These are phyloP conservation scores for Nixonia krombeini DNA, from an alignment of 1,140 invertebrate genomes.

Conservation along the genomic window DNA sequence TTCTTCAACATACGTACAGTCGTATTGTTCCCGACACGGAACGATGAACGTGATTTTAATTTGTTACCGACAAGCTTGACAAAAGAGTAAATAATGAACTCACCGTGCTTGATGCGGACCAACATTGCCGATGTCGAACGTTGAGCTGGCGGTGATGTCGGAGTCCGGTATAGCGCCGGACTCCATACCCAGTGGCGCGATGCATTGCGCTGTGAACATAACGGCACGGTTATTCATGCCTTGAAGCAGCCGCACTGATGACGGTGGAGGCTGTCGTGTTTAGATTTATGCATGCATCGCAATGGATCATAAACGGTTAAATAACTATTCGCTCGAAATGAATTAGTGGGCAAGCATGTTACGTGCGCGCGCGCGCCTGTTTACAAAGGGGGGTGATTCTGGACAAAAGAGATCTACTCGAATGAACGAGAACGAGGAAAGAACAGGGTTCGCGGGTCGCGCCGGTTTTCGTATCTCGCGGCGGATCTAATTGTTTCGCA, in stretches of 20 bases:
- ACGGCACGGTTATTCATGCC: slow-evolving; percentile 35
- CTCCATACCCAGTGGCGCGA: slow-evolving; percentile 80
- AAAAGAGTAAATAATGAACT: slow-evolving; percentile 21
- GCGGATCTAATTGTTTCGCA: slow-evolving; percentile 62
- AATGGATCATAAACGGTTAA: slow-evolving; percentile 63
- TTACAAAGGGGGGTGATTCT: slow-evolving; percentile 12
- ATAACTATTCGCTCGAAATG: slow-evolving; percentile 62
- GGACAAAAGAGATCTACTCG: slow-evolving; percentile 1
- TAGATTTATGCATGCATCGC: slow-evolving; percentile 56
- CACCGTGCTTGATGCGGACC: slow-evolving; percentile 80
- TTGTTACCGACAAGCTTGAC: no score
- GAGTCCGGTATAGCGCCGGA: slow-evolving; percentile 78
- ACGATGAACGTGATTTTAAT: no score
- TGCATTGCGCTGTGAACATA: slow-evolving; percentile 76
- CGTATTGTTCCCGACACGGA: no score
- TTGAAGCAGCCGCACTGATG: slow-evolving; percentile 34
- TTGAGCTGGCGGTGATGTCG: slow-evolving; percentile 81
- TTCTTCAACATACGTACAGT: no score
- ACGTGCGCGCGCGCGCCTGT: slow-evolving; percentile 10
- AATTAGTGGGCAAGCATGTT: slow-evolving; percentile 53
- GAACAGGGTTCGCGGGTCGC: slow-evolving; percentile 25
- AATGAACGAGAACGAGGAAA: slow-evolving; percentile 19
- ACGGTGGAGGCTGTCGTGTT: slow-evolving; percentile 44
- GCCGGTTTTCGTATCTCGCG: slow-evolving; percentile 52
- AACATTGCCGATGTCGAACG: slow-evolving; percentile 80